Base-by-base conservation (phyloP, 1,140 invertebrate species). In the Triops cancriformis region DNA sequence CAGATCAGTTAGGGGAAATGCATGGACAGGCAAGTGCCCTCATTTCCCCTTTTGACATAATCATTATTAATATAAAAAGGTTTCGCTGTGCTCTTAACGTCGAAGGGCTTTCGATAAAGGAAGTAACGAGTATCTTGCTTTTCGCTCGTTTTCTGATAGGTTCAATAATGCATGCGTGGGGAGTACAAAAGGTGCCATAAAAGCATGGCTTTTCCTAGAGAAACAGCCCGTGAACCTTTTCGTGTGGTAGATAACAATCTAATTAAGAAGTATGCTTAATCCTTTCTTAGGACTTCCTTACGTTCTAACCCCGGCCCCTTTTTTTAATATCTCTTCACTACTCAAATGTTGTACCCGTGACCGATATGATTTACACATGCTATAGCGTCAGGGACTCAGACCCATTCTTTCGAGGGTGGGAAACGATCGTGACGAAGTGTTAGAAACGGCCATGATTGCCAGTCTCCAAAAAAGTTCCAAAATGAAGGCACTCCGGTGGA, bases 401-500 rank as follows among this genome's bases (percentile, higher is more conserved):
- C 51, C 51, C 18, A 64, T 64, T 64, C 51, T 64, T 64, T 64
- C 51, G 51, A 23, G 51, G 51, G 51, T 64, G 51, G 51, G 51
- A 64, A 64, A 64, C 51, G 51, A 64, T 64, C 51, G 51, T 64
- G 51, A 64, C 51, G 51, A 64, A 64, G 51, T 64, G 51, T 64
- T 64, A 64, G 51, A 23, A 64, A 64, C 14, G 51, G 51, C 51
- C 51, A 64, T 64, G 51, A 64, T 64, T 64, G 51, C 51, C 31
- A 37, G 31, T 37, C 31, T 37, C 31, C n/a, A 37, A 64, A 64
- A 23, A 64, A 64, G 51, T 18, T 64, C 51, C 51, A 64, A 64
- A 64, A 64, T n/a, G 18, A 64, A 64, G 51, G 14, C 14, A n/a
- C 23, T 1, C 18, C 14, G 51, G 18, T 18, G 14, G 11, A 64